These are phyloP conservation scores for Grus americana DNA, from an alignment of 2,113 vertebrate genomes.

Conservation along the genomic window DNA sequence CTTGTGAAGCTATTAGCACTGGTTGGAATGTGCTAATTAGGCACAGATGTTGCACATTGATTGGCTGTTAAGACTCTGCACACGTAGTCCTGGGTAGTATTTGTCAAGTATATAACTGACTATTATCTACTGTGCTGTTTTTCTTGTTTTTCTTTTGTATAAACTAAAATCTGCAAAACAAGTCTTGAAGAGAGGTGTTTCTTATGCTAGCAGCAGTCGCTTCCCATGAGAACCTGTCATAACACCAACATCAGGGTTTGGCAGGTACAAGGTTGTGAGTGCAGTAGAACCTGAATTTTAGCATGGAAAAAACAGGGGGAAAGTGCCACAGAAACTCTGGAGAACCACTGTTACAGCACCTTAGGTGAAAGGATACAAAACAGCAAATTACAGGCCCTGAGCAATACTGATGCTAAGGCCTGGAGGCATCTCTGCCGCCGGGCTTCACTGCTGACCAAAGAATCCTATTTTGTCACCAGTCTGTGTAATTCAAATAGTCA, in stretches of 20 bases:
- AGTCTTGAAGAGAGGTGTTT: neutral
- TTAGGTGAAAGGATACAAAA: neutral
- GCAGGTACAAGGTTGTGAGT: neutral
- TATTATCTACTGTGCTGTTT: neutral
- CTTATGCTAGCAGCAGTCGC: accelerated
- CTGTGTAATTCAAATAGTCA: neutral
- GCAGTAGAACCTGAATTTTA: neutral
- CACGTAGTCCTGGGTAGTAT: neutral
- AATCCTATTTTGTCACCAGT: neutral
- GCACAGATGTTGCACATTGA: neutral
- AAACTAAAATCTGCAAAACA: neutral
- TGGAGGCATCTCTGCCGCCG: neutral
- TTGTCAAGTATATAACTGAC: neutral
- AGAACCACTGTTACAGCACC: neutral
- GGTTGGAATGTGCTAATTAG: neutral
- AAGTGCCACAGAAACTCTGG: neutral
- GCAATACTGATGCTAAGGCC: neutral
- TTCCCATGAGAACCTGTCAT: neutral
- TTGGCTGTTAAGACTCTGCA: neutral
- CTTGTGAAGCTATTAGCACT: neutral
- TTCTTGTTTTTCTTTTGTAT: neutral
- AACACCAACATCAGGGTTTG: neutral
- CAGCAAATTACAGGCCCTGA: neutral
- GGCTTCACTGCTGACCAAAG: neutral
- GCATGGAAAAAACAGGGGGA: neutral